phyloP scores from a whole-genome alignment of 2,797 vertebrate genomes.

The Astyanax mexicanus region DNA sequence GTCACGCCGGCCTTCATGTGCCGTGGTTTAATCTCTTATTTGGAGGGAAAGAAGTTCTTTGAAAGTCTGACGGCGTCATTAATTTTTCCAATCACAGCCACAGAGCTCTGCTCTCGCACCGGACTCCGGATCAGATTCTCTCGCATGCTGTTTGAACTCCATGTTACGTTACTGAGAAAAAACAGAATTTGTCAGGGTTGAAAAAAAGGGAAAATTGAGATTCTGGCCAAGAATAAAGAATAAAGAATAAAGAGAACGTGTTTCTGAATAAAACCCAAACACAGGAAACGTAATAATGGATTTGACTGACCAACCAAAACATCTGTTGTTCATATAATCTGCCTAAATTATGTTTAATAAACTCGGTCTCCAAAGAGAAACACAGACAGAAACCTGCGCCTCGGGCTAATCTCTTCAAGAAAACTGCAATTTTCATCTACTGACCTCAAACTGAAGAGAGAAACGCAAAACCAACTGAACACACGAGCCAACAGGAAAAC shows the following conservation, averaged over 20 bases:
- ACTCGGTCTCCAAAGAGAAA: constrained; percentile 8
- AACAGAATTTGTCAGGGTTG: constrained; percentile 59
- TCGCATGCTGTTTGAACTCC: constrained; percentile 74
- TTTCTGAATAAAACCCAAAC: constrained; percentile 49
- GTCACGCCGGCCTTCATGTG: constrained; percentile 77
- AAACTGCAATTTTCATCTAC: neutral
- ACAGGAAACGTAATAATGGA: constrained; percentile 54
- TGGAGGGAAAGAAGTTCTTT: constrained; percentile 79
- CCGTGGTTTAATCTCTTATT: constrained; percentile 80
- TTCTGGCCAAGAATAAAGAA: constrained; percentile 49
- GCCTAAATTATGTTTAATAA: constrained; percentile 28
- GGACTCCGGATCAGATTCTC: constrained; percentile 57
- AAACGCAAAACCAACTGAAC: no score
- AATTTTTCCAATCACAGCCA: constrained; percentile 78
- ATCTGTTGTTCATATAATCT: constrained; percentile 54
- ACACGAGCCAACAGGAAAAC: no score
- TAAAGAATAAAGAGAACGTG: constrained; percentile 51
- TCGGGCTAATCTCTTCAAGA: constrained; percentile 3
- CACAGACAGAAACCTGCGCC: neutral
- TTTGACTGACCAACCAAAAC: constrained; percentile 53
- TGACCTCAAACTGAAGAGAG: constrained; percentile 1
- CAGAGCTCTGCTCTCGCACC: constrained; percentile 59
- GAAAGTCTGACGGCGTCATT: constrained; percentile 81
- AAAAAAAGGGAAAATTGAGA: constrained; percentile 55
- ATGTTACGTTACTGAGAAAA: constrained; percentile 56